Base-by-base conservation (phyloP, 2,797 vertebrate genomes). In the Okamejei kenojei region DNA sequence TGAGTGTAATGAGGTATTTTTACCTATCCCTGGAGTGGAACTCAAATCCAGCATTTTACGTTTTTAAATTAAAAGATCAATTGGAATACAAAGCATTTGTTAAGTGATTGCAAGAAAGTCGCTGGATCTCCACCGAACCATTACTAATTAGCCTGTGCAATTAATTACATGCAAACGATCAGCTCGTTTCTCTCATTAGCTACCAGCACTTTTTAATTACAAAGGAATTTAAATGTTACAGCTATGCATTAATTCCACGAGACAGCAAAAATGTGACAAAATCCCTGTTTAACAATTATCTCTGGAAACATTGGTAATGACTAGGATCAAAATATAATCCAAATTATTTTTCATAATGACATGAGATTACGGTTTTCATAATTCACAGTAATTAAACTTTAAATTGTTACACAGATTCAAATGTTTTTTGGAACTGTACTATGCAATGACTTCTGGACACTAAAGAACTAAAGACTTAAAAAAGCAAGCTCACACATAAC, bases 121-220 rank as follows among this genome's bases (percentile, higher is more conserved):
- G 58, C 68, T 76, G 90, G 71, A 76, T 92, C 76, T 3, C 38
- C 90, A 92, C 23, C 1, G 35, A 92, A 92, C 90, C 73, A n/a
- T 92, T 92, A 92, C 90, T 76, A 92, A 92, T 92, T 92, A 76
- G 71, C 26, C 90, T 54, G 73, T 92, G 71, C 90, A 92, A 92
- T 92, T 92, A 92, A 74, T 92, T 92, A 92, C 68, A 76, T 92
- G 90, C 90, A 76, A 92, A 92, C 38, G 23, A 92, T 76, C 90
- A 74, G 71, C 71, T 76, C 73, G 35, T 92, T 92, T 92, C 90
- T 92, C 90, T 92, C 90, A 92, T 92, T 92, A 92, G 19, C 65
- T 76, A 92, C 90, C 54, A 92, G 71, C 90, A 76, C 71, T 74
- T 58, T 92, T 38, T 92, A 92, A 92, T 76, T 92, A 92, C 38